These are phyloP conservation scores for Euspilapteryx auroguttella DNA, from an alignment of 2,888 invertebrate genomes.

Conservation along the genomic window DNA sequence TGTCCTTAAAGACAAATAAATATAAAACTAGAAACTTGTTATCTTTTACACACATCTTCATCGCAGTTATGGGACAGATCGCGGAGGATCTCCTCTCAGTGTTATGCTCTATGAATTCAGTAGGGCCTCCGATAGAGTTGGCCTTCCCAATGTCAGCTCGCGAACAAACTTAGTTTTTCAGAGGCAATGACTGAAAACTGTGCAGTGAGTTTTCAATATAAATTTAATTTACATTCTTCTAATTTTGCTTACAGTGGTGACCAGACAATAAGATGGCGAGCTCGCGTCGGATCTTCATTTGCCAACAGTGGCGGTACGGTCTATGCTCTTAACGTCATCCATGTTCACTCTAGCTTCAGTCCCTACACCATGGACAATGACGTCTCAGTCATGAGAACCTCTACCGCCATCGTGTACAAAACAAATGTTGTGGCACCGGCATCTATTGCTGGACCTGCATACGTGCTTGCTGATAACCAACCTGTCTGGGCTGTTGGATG, in stretches of 20 bases:
- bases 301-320: conserved; percentile 20
- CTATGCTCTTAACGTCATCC: conserved; percentile 9
- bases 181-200: no score
- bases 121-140: no score
- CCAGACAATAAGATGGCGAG: conserved; percentile 13
- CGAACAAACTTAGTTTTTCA: no score
- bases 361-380: conserved; percentile 16
- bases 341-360: conserved; percentile 23
- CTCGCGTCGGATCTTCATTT: conserved; percentile 19
- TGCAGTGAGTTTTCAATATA: no score
- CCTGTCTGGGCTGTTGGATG: conserved; percentile 19
- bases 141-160: no score
- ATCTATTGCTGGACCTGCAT: conserved; percentile 14
- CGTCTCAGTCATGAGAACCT: conserved; percentile 20
- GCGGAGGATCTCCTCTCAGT: no score
- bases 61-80: no score
- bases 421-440: conserved; percentile 8
- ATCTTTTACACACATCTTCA: no score
- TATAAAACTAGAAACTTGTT: no score
- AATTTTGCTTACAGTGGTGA: conserved; percentile 9
- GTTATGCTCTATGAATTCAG: no score
- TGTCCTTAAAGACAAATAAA: no score
- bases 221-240: no score
- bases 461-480: conserved; percentile 14
- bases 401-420: conserved; percentile 13